Evolutionary conservation across 2,888 invertebrate species (phyloP).

Genomic region (Beris chalybata): DNA sequence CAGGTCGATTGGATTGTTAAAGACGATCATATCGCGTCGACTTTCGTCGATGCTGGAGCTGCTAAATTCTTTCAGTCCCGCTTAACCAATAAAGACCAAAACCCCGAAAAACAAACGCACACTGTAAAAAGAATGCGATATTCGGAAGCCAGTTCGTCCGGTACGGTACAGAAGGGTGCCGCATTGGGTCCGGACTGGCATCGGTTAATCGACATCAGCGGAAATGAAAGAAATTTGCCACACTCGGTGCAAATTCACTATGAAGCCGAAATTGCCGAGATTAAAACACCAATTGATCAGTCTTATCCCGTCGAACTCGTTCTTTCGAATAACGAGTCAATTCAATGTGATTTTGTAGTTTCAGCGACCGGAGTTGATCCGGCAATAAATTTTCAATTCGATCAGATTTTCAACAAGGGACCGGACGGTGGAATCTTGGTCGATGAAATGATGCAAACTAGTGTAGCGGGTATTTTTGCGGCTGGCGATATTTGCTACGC

Average conservation of each 20-base stretch:
- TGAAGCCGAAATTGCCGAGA: slow-evolving; percentile 59
- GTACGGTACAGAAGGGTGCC: slow-evolving; percentile 68
- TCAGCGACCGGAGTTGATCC: slow-evolving; percentile 94
- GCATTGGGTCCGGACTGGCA: slow-evolving; percentile 99
- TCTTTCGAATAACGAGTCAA: slow-evolving; percentile 70
- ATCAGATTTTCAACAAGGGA: slow-evolving; percentile 59
- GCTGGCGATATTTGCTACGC: slow-evolving; percentile 93
- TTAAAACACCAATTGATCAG: slow-evolving; percentile 42
- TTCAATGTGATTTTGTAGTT: slow-evolving; percentile 86
- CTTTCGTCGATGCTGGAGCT: slow-evolving; percentile 95
- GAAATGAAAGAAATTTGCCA: slow-evolving; percentile 50
- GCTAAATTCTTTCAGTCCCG: slow-evolving; percentile 83
- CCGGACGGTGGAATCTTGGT: slow-evolving; percentile 84
- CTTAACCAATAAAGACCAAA: slow-evolving; percentile 47
- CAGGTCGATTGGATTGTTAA: slow-evolving; percentile 93
- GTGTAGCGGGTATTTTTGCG: slow-evolving; percentile 78
- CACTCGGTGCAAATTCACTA: slow-evolving; percentile 64
- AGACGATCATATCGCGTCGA: slow-evolving; percentile 88
- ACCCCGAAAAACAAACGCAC: slow-evolving; percentile 41
- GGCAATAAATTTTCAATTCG: slow-evolving; percentile 62
- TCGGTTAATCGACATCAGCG: slow-evolving; percentile 64
- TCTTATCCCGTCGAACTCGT: slow-evolving; percentile 72
- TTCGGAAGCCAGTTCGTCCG: slow-evolving; percentile 57
- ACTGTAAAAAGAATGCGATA: slow-evolving; percentile 69
- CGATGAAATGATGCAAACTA: slow-evolving; percentile 83